Percentiles rank a stretch among this genome's conserved stretches.
phyloP scores from a whole-genome alignment of 2,113 vertebrate species.

The Melanotaenia duboulayi region DNA sequence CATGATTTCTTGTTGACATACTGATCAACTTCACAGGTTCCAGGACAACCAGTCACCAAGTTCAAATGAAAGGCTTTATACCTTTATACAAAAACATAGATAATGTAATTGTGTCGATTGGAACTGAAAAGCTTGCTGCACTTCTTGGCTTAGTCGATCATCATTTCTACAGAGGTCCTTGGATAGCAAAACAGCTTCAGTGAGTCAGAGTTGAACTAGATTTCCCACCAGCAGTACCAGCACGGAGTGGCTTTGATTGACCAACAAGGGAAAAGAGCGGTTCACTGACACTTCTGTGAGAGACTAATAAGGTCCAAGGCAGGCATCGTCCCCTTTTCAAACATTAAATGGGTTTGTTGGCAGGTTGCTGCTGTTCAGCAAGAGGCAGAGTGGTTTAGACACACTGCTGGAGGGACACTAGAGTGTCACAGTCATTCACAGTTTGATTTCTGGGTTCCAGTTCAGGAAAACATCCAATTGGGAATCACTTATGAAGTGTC shows the following conservation, averaged over 20 bases:
- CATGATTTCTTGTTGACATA: background rate
- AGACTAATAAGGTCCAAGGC: constrained; percentile 48
- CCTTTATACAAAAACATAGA: constrained; percentile 1
- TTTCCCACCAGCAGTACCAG: constrained; percentile 12
- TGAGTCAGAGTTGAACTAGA: constrained; percentile 27
- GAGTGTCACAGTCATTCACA: constrained; percentile 60
- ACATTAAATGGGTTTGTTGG: constrained; percentile 59
- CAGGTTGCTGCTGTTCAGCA: constrained; percentile 55
- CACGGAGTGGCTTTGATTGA: constrained; percentile 52
- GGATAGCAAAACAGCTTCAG: constrained; percentile 12
- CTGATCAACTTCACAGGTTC: background rate
- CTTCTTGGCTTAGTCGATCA: background rate
- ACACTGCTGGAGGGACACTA: constrained; percentile 46
- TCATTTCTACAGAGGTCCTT: background rate
- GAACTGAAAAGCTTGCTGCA: background rate
- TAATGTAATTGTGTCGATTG: background rate
- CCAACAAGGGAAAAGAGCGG: constrained; percentile 40
- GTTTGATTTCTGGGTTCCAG: constrained; percentile 62
- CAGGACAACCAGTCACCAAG: background rate
- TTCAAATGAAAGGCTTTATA: constrained; percentile 1
- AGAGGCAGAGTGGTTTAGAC: constrained; percentile 31
- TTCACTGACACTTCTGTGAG: constrained; percentile 38
- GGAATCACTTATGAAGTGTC: constrained; percentile 72
- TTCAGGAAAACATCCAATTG: constrained; percentile 67
- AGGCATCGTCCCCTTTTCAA: constrained; percentile 39